Conservation (phyloP, 2,113 vertebrate genomes). For the Hepsetus odoe region DNA sequence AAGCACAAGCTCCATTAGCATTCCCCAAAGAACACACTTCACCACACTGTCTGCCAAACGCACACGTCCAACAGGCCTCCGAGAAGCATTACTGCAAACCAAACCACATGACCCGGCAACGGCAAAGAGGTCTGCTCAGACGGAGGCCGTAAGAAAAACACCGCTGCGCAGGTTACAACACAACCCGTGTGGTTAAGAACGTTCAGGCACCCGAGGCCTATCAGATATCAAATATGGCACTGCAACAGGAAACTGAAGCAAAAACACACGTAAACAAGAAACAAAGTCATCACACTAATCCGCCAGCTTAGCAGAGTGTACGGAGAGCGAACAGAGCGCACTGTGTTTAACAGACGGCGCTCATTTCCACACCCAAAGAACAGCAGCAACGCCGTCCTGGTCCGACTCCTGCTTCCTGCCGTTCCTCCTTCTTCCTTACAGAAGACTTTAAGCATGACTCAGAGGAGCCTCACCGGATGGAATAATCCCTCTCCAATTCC, state of each 20-base stretch:
- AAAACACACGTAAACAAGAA: not conserved
- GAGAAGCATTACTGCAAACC: not conserved
- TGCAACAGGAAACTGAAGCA: not conserved
- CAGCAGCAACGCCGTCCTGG: not conserved
- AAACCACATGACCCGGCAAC: not conserved
- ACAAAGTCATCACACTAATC: not conserved
- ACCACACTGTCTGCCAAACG: not conserved
- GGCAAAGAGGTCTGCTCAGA: not conserved
- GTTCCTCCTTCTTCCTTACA: conserved; percentile 20
- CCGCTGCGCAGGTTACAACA: not conserved
- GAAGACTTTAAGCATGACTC: conserved; percentile 27
- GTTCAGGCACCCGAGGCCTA: not conserved
- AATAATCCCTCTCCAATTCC: conserved; percentile 10
- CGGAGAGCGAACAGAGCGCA: no score
- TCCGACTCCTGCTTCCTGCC: not conserved
- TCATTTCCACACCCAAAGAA: not conserved
- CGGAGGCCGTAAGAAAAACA: not conserved
- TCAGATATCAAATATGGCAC: not conserved
- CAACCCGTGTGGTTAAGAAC: not conserved
- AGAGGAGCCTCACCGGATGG: not conserved
- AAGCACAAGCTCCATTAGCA: not conserved
- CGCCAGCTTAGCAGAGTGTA: not conserved
- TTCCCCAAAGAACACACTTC: conserved; percentile 14
- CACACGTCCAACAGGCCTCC: not conserved
- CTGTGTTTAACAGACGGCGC: no score